Base-by-base conservation (phyloP, 2,888 invertebrate species). In the Trichogramma dendrolimi region DNA sequence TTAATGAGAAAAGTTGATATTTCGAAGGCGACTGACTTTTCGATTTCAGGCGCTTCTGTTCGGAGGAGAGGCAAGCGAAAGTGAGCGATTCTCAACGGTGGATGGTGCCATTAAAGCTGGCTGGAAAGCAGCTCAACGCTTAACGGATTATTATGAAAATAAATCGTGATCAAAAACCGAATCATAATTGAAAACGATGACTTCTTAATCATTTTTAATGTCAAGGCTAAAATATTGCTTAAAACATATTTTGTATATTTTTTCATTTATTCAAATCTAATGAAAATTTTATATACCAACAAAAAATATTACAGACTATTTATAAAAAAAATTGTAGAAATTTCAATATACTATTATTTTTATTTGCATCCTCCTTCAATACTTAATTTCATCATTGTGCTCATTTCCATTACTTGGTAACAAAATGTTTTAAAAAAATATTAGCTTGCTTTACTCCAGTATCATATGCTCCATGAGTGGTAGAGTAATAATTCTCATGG, bases 71-170 rank as follows among this genome's bases (percentile, higher is more conserved):
- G 85, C 87, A 0, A 84, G 87, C 0, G 84, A 85, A 3, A 77
- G 80, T 27, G 81, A 83, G 57, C 81, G 80, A 66, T 87, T 83
- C 71, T 82, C 83, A 0, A 84, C 87, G 0, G 88, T 86, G 0
- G 87, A 90, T 68, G 90, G 90, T 0, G 90, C 90, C 0, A 77
- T 88, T 0, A 86, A 85, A 68, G 81, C 86, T 10, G 90, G 90
- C 0, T 85, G 85, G 77, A 82, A 89, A 42, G 90, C 90, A 72
- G 90, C 90, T 0, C 80, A 86, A 7, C 80, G 88, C 66, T 71
- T 87, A 14, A 68, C 73, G 11, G 67, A 69, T 6, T 14, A 40
- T 14, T 51, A 51, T 39, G 1, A 51, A 62, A 5, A 7, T 58
- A 38, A 52, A 42, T 42, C 44, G 11, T 43, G 46, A 49, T 11